Evolutionary conservation across 2,797 vertebrate species (phyloP).

Genomic region (Coregonus sp.): DNA sequence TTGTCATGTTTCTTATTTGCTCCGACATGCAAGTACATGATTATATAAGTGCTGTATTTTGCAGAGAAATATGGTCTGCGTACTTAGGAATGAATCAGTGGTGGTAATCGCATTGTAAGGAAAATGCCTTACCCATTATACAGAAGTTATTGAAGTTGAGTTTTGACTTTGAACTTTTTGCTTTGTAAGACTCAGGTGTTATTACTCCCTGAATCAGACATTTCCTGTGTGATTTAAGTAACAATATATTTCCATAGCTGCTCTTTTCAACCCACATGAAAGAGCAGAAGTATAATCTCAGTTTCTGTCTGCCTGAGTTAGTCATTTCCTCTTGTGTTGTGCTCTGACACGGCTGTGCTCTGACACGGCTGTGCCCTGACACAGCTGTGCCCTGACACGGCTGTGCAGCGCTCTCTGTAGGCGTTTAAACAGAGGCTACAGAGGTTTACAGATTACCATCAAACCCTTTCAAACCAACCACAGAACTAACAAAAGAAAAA

Average conservation of each 20-base stretch:
- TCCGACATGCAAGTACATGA: not conserved
- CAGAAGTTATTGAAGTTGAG: constrained; percentile 58
- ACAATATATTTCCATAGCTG: constrained; percentile 11
- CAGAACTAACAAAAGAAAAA: constrained; percentile 49
- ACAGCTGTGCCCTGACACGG: too few species aligned
- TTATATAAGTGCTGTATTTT: constrained; percentile 19
- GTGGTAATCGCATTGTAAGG: constrained; percentile 23
- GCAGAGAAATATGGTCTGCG: constrained; percentile 25
- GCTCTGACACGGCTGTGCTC: constrained; percentile 54
- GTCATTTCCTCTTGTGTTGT: constrained; percentile 69
- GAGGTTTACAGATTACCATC: constrained; percentile 55
- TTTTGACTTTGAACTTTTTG: constrained; percentile 64
- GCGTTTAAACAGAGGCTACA: constrained; percentile 51
- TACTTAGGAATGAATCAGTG: constrained; percentile 25
- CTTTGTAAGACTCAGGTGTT: constrained; percentile 31
- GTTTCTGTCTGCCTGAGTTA: constrained; percentile 60
- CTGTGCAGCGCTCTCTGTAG: not conserved
- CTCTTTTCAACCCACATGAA: constrained; percentile 37
- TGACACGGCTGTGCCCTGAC: too few species aligned
- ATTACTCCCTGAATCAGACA: constrained; percentile 3
- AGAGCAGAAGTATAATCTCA: constrained; percentile 44
- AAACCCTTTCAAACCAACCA: constrained; percentile 41
- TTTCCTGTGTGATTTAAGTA: constrained; percentile 17
- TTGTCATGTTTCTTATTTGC: constrained; percentile 10
- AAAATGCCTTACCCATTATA: constrained; percentile 33